Evolutionary conservation across 2,113 vertebrate genomes (phyloP).

Genomic region (Paramisgurnus dabryanus): DNA sequence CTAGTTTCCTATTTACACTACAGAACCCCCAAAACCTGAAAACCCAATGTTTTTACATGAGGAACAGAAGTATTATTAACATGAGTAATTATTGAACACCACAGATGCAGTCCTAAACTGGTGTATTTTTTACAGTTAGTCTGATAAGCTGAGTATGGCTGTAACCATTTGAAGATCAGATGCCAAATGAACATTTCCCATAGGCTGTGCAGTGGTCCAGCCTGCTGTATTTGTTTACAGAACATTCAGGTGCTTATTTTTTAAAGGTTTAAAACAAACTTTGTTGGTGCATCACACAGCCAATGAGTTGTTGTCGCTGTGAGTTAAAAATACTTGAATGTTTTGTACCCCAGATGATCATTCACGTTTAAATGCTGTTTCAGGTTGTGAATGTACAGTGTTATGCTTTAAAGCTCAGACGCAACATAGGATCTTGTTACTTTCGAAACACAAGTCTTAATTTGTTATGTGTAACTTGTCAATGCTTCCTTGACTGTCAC

Average conservation of each 20-base stretch:
- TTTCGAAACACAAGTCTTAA: background rate
- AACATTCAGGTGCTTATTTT: constrained; percentile 27
- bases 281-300: constrained; percentile 17
- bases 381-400: constrained; percentile 22
- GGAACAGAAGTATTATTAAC: background rate
- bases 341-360: constrained; percentile 25
- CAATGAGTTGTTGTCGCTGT: constrained; percentile 19
- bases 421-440: constrained; percentile 13
- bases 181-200: constrained; percentile 33
- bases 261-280: background rate
- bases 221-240: constrained; percentile 20
- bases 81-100: background rate
- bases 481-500: background rate
- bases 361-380: constrained; percentile 11
- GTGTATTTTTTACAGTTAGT: background rate
- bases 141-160: constrained; percentile 6
- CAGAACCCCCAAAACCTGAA: background rate
- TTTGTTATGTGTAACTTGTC: background rate
- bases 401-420: constrained; percentile 34
- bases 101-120: too few species aligned
- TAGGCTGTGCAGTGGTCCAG: constrained; percentile 40
- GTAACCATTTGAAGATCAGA: background rate
- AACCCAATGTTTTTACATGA: background rate
- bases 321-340: constrained; percentile 34
- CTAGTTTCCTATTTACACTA: background rate